These are phyloP conservation scores for Pseudomugil tenellus DNA, from an alignment of 2,797 vertebrate genomes.

Conservation along the genomic window DNA sequence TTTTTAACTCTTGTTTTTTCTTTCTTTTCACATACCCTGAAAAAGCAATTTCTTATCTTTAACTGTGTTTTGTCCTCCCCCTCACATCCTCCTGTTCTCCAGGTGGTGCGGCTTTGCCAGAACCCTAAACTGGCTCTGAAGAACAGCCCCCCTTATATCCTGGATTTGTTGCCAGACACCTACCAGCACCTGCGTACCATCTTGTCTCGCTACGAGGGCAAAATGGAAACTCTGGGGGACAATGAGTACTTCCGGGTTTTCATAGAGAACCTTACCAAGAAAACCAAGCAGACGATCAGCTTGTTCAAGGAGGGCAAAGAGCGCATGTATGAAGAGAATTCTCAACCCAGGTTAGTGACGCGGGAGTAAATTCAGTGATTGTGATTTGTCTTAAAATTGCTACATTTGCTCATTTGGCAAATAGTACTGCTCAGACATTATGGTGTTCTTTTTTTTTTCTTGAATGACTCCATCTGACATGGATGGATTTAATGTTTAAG, in stretches of 20 bases:
- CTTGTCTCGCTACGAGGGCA: conserved; percentile 95
- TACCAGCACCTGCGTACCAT: conserved; percentile 98
- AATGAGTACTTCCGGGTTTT: conserved; percentile 98
- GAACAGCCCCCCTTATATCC: conserved; percentile 99
- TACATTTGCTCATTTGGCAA: conserved; percentile 4
- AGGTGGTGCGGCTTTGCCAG: conserved; percentile 98
- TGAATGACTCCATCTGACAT: not conserved
- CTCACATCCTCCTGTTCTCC: conserved; percentile 48
- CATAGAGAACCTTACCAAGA: conserved; percentile 98
- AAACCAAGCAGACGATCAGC: conserved; percentile 99
- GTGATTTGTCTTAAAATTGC: not conserved
- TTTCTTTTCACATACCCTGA: conserved; percentile 10
- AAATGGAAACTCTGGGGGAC: conserved; percentile 97
- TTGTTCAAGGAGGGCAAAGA: conserved; percentile 99
- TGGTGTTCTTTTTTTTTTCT: conserved; percentile 5
- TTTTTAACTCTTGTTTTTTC: not conserved
- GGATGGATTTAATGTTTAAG: conserved; percentile 1
- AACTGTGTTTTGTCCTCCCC: conserved; percentile 41
- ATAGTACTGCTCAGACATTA: not conserved
- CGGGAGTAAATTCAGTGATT: not conserved
- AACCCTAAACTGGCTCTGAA: conserved; percentile 97
- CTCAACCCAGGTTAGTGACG: conserved; percentile 91
- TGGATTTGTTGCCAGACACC: conserved; percentile 97
- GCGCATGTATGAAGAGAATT: conserved; percentile 98
- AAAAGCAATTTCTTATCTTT: conserved; percentile 33